Percentiles rank a stretch among this genome's conserved stretches.
phyloP scores from a whole-genome alignment of 2,888 invertebrate species.

The Thecocarcelia acutangulata region DNA sequence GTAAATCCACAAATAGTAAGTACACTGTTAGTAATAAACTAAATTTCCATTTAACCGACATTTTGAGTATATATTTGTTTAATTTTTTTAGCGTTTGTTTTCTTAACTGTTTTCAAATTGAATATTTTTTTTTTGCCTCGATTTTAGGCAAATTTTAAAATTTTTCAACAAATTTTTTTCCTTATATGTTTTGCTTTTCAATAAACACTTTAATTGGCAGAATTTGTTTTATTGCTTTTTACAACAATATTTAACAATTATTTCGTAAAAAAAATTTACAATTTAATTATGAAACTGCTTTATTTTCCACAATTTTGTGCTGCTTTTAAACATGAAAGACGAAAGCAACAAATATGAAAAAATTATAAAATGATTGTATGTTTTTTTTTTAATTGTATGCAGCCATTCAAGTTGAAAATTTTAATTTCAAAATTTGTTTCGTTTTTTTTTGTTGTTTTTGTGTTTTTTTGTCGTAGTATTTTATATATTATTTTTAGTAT shows the following conservation, averaged over 20 bases:
- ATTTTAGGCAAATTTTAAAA: neutral
- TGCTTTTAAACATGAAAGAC: conserved; percentile 19
- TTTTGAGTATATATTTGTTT: conserved; percentile 69
- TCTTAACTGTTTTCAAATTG: neutral
- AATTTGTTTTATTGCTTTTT: conserved; percentile 36
- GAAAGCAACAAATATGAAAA: conserved; percentile 21
- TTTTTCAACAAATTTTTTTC: neutral
- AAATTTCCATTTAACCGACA: conserved; percentile 78
- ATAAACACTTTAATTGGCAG: conserved; percentile 25
- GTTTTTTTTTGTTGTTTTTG: conserved; percentile 22
- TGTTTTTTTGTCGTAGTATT: conserved; percentile 6
- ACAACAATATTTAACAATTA: conserved; percentile 35
- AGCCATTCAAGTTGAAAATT: conserved; percentile 64
- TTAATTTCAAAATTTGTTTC: conserved; percentile 52
- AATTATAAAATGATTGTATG: conserved; percentile 12
- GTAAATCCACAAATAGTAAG: conserved; percentile 75
- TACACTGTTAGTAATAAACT: conserved; percentile 74
- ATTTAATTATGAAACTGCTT: conserved; percentile 48
- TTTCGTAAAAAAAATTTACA: conserved; percentile 57
- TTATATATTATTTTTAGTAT: conserved; percentile 24
- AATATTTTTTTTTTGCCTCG: neutral
- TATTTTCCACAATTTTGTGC: conserved; percentile 27
- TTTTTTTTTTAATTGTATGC: neutral
- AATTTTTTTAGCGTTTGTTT: conserved; percentile 22
- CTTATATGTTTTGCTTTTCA: conserved; percentile 6